Percentiles rank a stretch among this genome's conserved stretches.
phyloP scores from a whole-genome alignment of 1,140 invertebrate genomes.

The Magallana gigas region DNA sequence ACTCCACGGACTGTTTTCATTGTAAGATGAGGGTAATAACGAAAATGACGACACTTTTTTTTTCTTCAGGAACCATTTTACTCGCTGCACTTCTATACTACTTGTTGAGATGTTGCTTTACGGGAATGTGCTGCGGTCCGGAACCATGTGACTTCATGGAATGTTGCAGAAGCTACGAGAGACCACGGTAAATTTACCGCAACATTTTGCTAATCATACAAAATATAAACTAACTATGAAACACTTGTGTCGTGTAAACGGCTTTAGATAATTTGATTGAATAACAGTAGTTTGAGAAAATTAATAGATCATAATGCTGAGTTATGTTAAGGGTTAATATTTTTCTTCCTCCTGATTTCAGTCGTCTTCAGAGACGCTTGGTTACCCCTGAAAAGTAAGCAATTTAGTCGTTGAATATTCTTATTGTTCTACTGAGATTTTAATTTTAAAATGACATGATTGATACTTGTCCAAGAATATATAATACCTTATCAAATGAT shows the following conservation, averaged over 20 bases:
- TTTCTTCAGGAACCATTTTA: conserved; percentile 31
- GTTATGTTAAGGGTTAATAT: no score
- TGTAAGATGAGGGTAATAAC: no score
- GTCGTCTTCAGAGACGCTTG: neutral
- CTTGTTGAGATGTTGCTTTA: conserved; percentile 48
- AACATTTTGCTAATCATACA: no score
- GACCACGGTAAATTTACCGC: neutral
- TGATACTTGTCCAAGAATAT: neutral
- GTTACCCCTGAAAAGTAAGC: conserved; percentile 48
- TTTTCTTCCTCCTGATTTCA: neutral
- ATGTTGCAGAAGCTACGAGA: conserved; percentile 38
- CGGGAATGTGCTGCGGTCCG: conserved; percentile 53
- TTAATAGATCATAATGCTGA: no score
- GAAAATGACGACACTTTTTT: neutral
- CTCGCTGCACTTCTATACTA: conserved; percentile 47
- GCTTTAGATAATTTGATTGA: no score
- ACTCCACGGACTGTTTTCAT: no score
- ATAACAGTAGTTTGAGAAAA: no score
- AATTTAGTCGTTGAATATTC: neutral
- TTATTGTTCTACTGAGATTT: no score
- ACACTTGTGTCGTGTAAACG: no score
- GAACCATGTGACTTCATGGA: conserved; percentile 57
- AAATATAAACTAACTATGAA: no score
- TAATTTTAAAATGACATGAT: no score
- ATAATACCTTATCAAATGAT: neutral